Evolutionary conservation across 2,888 invertebrate species (phyloP), one percentile per base, ranked within the genome.

Genomic region (Zonitis immaculata): DNA sequence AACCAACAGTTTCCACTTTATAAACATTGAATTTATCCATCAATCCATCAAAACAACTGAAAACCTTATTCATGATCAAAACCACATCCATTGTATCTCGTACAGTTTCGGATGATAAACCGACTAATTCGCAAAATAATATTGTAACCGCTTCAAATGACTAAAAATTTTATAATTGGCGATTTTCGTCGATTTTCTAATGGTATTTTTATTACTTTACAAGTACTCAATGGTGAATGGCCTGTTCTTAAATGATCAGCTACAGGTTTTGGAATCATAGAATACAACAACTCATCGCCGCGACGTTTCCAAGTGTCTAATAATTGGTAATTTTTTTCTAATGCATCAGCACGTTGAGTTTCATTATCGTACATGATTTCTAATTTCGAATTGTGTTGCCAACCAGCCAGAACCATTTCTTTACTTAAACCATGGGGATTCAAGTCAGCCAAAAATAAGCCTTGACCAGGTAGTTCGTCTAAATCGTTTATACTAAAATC

Each of bases 1-100:
- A 88, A 16, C 93, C 94, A 1, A 93, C 89, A 0, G 94, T 94
- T 78, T 94, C 94, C 53, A 94, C 90, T 83, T 94, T 94, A 71
- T 93, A 94, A 4, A 91, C 91, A 47, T 88, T 81, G 61, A 88
- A 89, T 32, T 86, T 82, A 66, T 93, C 91, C 65, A 91, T 84
- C 44, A 92, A 80, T 22, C 86, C 79, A 73, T 94, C 94, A 65
- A 93, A 89, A 56, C 85, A 84, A 0, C 88, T 87, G 75, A 91
- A 93, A 0, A 91, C 87, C 1, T 86, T 83, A 72, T 93, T 94
- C 79, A 94, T 87, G 47, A 87, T 88, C 8, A 83, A 82, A 0
- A 91, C 91, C 0, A 90, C 85, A 60, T 87, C 86, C 89, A 88
- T 86, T 1, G 81, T 82, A 43, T 79, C 79, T 51, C 81, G 78